A percentile compares a stretch with the other conserved stretches of the same genome.
These are phyloP conservation scores for Periphyllus acericola DNA, from an alignment of 2,888 invertebrate species.

Conservation along the genomic window DNA sequence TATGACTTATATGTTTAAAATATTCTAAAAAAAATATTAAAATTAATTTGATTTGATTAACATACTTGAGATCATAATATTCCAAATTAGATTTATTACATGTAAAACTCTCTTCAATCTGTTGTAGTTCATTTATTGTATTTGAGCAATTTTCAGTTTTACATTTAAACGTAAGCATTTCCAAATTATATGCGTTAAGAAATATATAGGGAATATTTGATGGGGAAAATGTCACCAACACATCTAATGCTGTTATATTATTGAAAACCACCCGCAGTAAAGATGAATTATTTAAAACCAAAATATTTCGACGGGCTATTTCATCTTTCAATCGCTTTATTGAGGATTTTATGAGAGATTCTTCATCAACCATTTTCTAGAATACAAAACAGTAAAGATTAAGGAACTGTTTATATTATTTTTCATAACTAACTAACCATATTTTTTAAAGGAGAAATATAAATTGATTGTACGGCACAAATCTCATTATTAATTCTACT, in stretches of 20 bases:
- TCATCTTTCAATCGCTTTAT: constrained; percentile 41
- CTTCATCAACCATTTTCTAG: constrained; percentile 7
- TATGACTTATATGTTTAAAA: no score
- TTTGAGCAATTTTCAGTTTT: neutral
- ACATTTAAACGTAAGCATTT: constrained; percentile 5
- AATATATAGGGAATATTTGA: constrained; percentile 28
- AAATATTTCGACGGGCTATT: neutral
- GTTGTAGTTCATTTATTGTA: neutral
- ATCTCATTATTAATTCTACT: constrained; percentile 7
- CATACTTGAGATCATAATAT: constrained; percentile 39
- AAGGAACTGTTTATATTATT: neutral
- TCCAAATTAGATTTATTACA: neutral
- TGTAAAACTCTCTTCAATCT: neutral
- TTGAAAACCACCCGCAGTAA: constrained; percentile 9
- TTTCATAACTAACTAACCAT: neutral
- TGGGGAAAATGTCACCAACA: constrained; percentile 28
- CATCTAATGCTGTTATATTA: constrained; percentile 2
- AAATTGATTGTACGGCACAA: constrained; percentile 12
- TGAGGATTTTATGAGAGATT: neutral
- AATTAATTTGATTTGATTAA: neutral
- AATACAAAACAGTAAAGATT: constrained; percentile 9
- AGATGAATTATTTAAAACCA: constrained; percentile 43
- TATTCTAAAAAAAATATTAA: no score
- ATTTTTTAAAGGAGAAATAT: constrained; percentile 6
- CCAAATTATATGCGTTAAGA: constrained; percentile 45